Evolutionary conservation across 2,113 vertebrate species (phyloP), one percentile per base, ranked within the genome.

Genomic region (Microcebus murinus): DNA sequence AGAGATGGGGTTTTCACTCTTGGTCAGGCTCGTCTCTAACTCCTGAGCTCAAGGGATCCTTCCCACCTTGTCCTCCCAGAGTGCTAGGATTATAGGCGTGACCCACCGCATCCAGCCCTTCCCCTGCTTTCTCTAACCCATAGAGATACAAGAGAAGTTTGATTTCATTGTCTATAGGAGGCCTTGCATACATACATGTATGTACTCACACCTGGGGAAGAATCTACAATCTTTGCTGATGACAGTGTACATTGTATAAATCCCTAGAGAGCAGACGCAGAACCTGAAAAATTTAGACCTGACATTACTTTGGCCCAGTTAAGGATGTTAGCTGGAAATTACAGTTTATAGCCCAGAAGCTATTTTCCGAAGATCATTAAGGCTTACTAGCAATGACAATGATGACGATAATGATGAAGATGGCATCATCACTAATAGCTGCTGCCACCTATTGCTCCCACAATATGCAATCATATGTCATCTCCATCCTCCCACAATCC

Each of bases 311-410:
- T 82, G 52, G n/a, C 27, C 15, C 27, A 65, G 48, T 25, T 25
- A 67, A 59, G 14, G n/a, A 65, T 39, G 50, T 94, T 48, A 70
- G 42, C 45, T 94, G n/a, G 17, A 81, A 85, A 91, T 59, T 17
- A 84, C 2, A 27, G 29, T 91, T 71, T 84, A 52, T 79, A 91
- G 70, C 27, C n/a, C 71, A 36, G n/a, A 45, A 70, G 31, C 15
- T 82, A 9, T 82, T 70, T 92, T 57, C 36, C 34, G 63, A 87
- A 82, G 59, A 85, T 88, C 83, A 45, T 90, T 52, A 52, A 77
- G 48, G 45, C 63, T 77, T 36, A 36, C 36, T 27, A 29, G 34
- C 2, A 8, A 70, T n/a, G 50, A 17, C 57, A 57, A 12, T 11
- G 3, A 21, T 34, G 59, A 7, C 8, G 42, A 34, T 36, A 50